phyloP scores from a whole-genome alignment of 92 coral and sea anemone species.

The Palythoa caribaeorum region DNA sequence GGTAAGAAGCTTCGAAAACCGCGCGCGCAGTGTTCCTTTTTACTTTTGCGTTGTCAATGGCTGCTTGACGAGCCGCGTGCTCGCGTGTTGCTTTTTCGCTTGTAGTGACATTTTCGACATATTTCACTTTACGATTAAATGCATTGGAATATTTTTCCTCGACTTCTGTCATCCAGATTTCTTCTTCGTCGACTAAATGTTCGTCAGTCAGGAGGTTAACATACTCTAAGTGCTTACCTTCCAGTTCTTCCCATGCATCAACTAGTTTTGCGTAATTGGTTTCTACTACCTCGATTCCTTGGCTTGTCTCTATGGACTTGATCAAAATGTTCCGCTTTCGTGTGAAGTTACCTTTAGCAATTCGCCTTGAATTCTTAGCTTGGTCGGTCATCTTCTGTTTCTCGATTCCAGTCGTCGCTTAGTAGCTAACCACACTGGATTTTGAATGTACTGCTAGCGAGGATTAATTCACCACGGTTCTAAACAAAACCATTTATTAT shows the following conservation, averaged over 20 bases:
- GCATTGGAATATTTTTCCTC: slow-evolving; percentile 54
- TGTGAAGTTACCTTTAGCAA: slow-evolving; percentile 11
- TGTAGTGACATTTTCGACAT: slow-evolving; percentile 28
- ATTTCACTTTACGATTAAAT: slow-evolving; percentile 46
- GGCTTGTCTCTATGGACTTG: slow-evolving; percentile 42
- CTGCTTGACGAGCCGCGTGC: slow-evolving; percentile 39
- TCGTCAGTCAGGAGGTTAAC: slow-evolving; percentile 41
- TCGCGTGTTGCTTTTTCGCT: slow-evolving; percentile 39
- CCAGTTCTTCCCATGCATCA: slow-evolving; percentile 23
- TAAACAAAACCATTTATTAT: no score
- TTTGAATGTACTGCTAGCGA: slow-evolving; percentile 41
- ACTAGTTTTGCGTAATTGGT: slow-evolving; percentile 34
- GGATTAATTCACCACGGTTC: not conserved
- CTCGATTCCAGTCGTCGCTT: slow-evolving; percentile 50
- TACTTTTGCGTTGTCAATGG: slow-evolving; percentile 33
- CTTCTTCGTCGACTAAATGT: slow-evolving; percentile 41
- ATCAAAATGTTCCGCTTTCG: slow-evolving; percentile 32
- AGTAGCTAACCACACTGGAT: slow-evolving; percentile 52
- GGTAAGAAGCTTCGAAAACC: slow-evolving; percentile 34
- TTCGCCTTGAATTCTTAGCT: slow-evolving; percentile 27
- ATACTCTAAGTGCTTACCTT: slow-evolving; percentile 42
- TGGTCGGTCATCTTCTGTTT: slow-evolving; percentile 35
- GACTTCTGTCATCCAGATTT: slow-evolving; percentile 48
- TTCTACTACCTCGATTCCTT: slow-evolving; percentile 52
- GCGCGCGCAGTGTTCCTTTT: slow-evolving; percentile 54